phyloP scores from a whole-genome alignment of 2,888 invertebrate species.

The Leptinotarsa peninsularis region DNA sequence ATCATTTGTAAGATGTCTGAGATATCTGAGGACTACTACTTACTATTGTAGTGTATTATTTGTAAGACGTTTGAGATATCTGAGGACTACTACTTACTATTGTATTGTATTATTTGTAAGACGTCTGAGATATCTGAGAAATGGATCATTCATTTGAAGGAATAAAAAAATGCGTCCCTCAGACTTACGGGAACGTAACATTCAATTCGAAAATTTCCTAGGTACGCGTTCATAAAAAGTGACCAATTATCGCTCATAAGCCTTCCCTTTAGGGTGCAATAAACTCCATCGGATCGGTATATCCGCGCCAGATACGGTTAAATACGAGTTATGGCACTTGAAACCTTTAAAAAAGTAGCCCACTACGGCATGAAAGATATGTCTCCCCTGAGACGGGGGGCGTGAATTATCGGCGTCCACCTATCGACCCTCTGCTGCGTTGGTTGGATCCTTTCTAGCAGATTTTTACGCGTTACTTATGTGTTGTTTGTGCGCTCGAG shows the following conservation, averaged over 20 bases:
- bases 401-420: slow-evolving; percentile 58
- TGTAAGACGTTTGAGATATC: no score
- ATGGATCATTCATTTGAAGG: no score
- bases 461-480: slow-evolving; percentile 2
- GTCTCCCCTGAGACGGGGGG: slow-evolving; percentile 50
- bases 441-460: background rate
- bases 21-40: no score
- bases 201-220: slow-evolving; percentile 36
- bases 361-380: slow-evolving; percentile 53
- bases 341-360: slow-evolving; percentile 57
- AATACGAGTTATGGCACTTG: slow-evolving; percentile 60
- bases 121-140: no score
- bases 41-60: no score
- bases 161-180: no score
- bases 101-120: no score
- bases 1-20: no score
- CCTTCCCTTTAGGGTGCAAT: slow-evolving; percentile 55
- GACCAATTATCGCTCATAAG: slow-evolving; percentile 59
- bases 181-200: slow-evolving; percentile 12
- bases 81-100: no score
- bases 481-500: background rate
- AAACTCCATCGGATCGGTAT: slow-evolving; percentile 58
- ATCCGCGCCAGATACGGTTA: slow-evolving; percentile 59
- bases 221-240: slow-evolving; percentile 59
- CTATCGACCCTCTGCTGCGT: slow-evolving; percentile 43